These are phyloP conservation scores for Xyrichtys novacula DNA, from an alignment of 2,797 vertebrate species.

Conservation along the genomic window DNA sequence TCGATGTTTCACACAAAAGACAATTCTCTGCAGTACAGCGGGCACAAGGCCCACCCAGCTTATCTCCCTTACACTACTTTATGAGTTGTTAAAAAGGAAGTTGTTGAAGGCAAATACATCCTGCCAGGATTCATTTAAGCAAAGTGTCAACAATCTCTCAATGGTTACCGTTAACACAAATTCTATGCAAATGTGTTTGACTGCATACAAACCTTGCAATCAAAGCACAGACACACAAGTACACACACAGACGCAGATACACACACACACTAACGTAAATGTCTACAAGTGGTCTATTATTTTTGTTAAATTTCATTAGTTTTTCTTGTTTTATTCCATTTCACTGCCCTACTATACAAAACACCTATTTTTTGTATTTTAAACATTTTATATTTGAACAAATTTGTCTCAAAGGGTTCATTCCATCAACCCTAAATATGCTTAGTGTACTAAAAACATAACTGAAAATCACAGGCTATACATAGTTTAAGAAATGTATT, in stretches of 20 bases:
- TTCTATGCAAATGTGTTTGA: constrained; percentile 58
- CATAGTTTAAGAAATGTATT: too few species aligned
- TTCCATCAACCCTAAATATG: too few species aligned
- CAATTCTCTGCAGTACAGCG: neutral
- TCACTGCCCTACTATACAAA: too few species aligned
- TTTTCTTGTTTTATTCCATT: too few species aligned
- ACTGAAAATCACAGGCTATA: too few species aligned
- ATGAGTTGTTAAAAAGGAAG: constrained; percentile 52
- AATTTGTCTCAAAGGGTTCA: too few species aligned
- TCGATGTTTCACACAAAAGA: neutral
- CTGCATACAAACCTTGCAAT: neutral
- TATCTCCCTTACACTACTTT: constrained; percentile 31
- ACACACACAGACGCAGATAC: constrained; percentile 19
- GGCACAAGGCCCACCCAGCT: constrained; percentile 1
- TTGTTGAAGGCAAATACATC: constrained; percentile 53
- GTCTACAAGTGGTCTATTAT: too few species aligned
- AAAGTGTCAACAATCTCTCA: constrained; percentile 58
- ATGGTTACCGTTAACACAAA: constrained; percentile 57
- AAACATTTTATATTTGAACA: too few species aligned
- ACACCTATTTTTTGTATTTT: too few species aligned
- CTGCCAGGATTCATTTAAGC: constrained; percentile 39
- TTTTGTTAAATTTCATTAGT: too few species aligned
- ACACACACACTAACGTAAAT: constrained; percentile 33
- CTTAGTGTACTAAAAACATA: too few species aligned
- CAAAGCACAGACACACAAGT: neutral